These are phyloP conservation scores for Cataglyphis albicans DNA, from an alignment of 2,888 invertebrate species.

Conservation along the genomic window DNA sequence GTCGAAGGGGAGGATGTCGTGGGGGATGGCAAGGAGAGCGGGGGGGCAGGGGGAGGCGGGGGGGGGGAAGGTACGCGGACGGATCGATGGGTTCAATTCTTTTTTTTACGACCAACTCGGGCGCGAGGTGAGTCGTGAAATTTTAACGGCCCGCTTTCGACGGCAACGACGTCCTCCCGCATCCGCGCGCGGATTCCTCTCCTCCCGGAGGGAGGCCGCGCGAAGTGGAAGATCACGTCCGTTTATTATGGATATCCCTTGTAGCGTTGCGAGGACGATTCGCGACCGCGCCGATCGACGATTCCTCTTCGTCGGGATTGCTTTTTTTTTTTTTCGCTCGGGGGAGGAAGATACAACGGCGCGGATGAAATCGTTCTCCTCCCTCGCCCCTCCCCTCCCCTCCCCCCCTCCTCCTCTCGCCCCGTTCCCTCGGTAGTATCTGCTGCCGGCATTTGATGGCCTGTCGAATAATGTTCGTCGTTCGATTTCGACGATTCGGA, in stretches of 20 bases:
- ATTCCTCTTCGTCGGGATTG: slow-evolving; percentile 66
- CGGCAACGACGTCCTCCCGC: slow-evolving; percentile 64
- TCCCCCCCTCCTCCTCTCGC: too few relatives aligned
- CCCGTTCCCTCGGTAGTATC: background rate
- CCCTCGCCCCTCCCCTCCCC: background rate
- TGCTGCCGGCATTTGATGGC: slow-evolving; percentile 34
- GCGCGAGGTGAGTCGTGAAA: slow-evolving; percentile 76
- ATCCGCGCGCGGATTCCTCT: slow-evolving; percentile 61
- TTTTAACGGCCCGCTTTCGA: slow-evolving; percentile 74
- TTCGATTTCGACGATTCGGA: slow-evolving; percentile 16
- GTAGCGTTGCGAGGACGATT: slow-evolving; percentile 64
- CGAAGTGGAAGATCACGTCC: slow-evolving; percentile 68
- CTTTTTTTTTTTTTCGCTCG: slow-evolving; percentile 61
- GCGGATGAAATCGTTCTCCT: slow-evolving; percentile 34
- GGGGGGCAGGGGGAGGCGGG: background rate
- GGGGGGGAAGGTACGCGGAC: slow-evolving; percentile 2
- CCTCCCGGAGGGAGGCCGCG: slow-evolving; percentile 60
- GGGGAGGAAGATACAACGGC: slow-evolving; percentile 22
- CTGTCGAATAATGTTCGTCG: slow-evolving; percentile 35
- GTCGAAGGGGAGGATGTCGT: background rate
- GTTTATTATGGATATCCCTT: slow-evolving; percentile 73
- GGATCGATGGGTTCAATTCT: slow-evolving; percentile 81
- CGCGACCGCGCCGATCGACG: slow-evolving; percentile 59
- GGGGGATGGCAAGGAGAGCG: background rate
- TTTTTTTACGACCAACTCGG: slow-evolving; percentile 77